Conservation (phyloP, 2,888 invertebrate genomes). For the Coleophora flavipennella region DNA sequence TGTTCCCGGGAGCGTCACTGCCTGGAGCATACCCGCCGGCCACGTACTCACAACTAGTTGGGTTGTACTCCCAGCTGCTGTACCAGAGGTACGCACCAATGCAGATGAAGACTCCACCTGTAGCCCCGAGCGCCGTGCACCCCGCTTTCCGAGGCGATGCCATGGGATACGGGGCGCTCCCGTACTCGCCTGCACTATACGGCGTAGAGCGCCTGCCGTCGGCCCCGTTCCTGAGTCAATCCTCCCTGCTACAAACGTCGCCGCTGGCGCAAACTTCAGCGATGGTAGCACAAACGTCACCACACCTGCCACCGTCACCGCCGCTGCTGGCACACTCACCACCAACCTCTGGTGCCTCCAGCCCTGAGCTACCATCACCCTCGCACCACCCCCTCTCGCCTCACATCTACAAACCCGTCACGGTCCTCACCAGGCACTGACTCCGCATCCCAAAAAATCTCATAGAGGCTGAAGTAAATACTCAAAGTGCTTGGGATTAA, state of each 20-base stretch:
- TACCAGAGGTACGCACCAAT: slow-evolving; percentile 78
- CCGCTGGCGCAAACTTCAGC: slow-evolving; percentile 29
- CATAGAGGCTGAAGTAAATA: slow-evolving; percentile 29
- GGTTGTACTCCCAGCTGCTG: slow-evolving; percentile 75
- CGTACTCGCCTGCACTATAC: slow-evolving; percentile 52
- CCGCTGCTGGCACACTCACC: slow-evolving; percentile 48
- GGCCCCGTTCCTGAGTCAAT: slow-evolving; percentile 39
- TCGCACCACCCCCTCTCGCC: slow-evolving; percentile 53
- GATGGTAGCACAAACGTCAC: slow-evolving; percentile 37
- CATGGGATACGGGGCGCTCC: slow-evolving; percentile 49
- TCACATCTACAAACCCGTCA: slow-evolving; percentile 70
- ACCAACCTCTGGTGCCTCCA: slow-evolving; percentile 48
- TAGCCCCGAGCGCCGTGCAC: slow-evolving; percentile 67
- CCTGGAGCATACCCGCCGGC: slow-evolving; percentile 73
- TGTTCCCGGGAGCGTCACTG: slow-evolving; percentile 75
- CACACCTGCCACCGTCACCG: slow-evolving; percentile 54
- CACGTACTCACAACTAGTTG: slow-evolving; percentile 71
- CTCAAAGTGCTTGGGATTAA: slow-evolving; percentile 26
- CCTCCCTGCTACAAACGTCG: slow-evolving; percentile 36
- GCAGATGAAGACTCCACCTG: slow-evolving; percentile 64
- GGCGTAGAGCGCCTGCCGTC: slow-evolving; percentile 41
- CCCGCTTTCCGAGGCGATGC: slow-evolving; percentile 63
- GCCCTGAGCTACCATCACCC: slow-evolving; percentile 54
- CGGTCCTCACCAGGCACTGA: slow-evolving; percentile 71
- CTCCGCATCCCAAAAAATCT: slow-evolving; percentile 14